Base-by-base conservation (phyloP, 1,140 invertebrate genomes). In the Macrobrachium rosenbergii region DNA sequence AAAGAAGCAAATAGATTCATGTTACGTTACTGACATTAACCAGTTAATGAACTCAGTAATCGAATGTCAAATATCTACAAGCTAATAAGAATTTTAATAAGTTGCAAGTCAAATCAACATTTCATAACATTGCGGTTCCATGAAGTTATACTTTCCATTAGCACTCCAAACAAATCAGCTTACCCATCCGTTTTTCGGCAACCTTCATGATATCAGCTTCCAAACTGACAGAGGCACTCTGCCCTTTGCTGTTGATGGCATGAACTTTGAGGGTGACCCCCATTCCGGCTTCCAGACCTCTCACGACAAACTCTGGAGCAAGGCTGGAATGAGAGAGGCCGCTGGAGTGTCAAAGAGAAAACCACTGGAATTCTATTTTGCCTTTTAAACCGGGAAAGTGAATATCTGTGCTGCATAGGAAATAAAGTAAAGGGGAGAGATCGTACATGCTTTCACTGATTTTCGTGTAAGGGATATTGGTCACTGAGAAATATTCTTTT, bases 191-290 rank as follows among this genome's bases (percentile, higher is more conserved):
- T 92, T 95, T 96, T 90, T 96, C 95, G 6, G 96, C 96, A 92
- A 97, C 96, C 91, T 96, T 95, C 90, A 97, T 94, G 86, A 96
- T 95, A 90, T 96, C 96, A 90, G 97, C 96, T 91, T 97, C 96
- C 17, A 98, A 92, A 0, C 96, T 93, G 83, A 95, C 94, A 28
- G 95, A 94, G 90, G 97, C 96, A 88, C 96, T 97, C 82, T 95
- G 94, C 69, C 97, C 97, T 92, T 97, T 97, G 52, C 95, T 94
- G 92, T 98, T 98, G 88, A 94, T 94, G 67, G 96, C 95, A 91
- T 96, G 97, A 82, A 96, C 94, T 78, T 96, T 94, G 64, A 98
- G 93, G 84, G 94, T 93, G 92, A 95, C 95, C 21, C 93, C 94
- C 83, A 94, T 93, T 43, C 95, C 95, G 2, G 95, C 90, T 87